These are phyloP conservation scores for Elaphurus davidianus DNA, from an alignment of 2,113 vertebrate species.

Conservation along the genomic window DNA sequence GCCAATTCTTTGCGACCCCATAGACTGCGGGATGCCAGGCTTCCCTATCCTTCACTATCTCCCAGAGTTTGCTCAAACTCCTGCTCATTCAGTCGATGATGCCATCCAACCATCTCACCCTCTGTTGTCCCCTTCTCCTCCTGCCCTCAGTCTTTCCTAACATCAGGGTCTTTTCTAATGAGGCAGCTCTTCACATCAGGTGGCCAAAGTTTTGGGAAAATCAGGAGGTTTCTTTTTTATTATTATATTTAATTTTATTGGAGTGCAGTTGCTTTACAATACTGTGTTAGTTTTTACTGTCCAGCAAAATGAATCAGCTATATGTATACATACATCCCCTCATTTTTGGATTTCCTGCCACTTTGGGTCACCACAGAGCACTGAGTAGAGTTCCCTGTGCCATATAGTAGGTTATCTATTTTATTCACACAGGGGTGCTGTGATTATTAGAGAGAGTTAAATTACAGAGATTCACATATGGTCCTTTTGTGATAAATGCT, in stretches of 20 bases:
- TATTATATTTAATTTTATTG: background rate
- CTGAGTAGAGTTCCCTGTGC: background rate
- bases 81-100: background rate
- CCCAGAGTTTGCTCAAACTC: background rate
- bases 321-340: background rate
- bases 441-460: background rate
- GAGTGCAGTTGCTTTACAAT: background rate
- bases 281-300: background rate
- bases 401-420: background rate
- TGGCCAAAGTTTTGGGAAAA: background rate
- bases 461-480: background rate
- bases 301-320: background rate
- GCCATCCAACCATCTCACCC: background rate
- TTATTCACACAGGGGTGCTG: background rate
- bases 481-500: accelerated
- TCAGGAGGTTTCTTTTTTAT: background rate
- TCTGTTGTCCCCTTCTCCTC: background rate
- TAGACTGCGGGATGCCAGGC: background rate
- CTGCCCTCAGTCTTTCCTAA: background rate
- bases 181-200: background rate
- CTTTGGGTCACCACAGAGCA: background rate
- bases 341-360: background rate
- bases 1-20: background rate
- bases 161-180: background rate
- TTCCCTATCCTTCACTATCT: background rate